Evolutionary conservation across 2,113 vertebrate genomes (phyloP).

Genomic region (Sprattus sprattus): DNA sequence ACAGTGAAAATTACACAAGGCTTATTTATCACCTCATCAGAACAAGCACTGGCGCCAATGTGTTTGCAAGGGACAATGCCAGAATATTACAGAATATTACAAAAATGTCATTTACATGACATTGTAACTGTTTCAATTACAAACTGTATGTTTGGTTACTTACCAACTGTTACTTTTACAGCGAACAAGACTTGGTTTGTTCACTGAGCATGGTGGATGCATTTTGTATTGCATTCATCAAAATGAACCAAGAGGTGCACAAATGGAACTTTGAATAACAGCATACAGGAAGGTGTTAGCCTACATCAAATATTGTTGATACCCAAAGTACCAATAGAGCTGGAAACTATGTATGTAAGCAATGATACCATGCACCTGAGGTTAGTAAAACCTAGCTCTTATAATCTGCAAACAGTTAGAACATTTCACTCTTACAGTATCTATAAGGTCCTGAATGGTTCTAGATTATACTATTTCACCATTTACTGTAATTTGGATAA

Average conservation of each 20-base stretch:
- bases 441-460: background rate
- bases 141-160: background rate
- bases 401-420: background rate
- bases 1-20: background rate
- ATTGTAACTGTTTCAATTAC: no score
- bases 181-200: background rate
- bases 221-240: background rate
- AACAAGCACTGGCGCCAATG: background rate
- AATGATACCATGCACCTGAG: background rate
- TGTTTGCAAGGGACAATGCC: background rate
- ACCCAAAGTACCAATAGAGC: background rate
- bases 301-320: background rate
- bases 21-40: background rate
- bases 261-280: background rate
- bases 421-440: background rate
- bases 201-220: background rate
- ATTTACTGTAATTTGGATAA: constrained; percentile 2
- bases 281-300: background rate
- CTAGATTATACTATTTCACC: background rate
- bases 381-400: background rate
- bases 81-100: background rate
- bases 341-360: background rate
- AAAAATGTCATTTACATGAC: background rate
- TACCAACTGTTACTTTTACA: background rate
- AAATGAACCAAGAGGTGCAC: background rate